phyloP scores from a whole-genome alignment of 2,797 vertebrate species.

The Triplophysa yarkandensis region DNA sequence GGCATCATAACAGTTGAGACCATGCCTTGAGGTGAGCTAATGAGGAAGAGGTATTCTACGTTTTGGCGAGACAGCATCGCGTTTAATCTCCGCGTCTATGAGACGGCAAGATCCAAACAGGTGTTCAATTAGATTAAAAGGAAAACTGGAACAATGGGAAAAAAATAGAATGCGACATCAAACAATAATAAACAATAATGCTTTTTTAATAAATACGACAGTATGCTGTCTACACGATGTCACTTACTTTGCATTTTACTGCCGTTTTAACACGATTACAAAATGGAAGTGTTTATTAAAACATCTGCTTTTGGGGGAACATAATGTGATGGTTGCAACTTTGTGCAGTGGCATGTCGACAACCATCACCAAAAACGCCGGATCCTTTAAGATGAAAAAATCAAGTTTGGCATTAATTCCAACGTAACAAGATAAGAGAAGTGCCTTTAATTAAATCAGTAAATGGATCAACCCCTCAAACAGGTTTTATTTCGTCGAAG shows the following conservation, averaged over 20 bases:
- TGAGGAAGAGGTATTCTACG: conserved; percentile 62
- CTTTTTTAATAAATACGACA: conserved; percentile 66
- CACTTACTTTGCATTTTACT: conserved; percentile 45
- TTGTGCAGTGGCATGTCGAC: neutral
- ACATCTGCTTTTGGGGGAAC: conserved; percentile 63
- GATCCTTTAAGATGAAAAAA: too few relatives aligned
- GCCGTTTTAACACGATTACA: conserved; percentile 56
- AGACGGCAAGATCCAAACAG: conserved; percentile 66
- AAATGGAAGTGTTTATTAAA: conserved; percentile 68
- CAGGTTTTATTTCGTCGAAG: conserved; percentile 33
- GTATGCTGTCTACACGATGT: conserved; percentile 49
- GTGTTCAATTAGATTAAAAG: conserved; percentile 75
- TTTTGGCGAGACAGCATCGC: conserved; percentile 48
- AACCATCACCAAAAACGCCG: neutral
- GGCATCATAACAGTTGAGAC: conserved; percentile 56
- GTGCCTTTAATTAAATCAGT: conserved; percentile 51
- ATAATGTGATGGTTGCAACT: neutral
- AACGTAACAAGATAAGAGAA: conserved; percentile 42
- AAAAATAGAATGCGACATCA: conserved; percentile 68
- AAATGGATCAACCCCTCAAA: conserved; percentile 39
- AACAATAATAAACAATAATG: conserved; percentile 61
- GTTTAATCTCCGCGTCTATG: conserved; percentile 52
- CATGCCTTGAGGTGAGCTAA: conserved; percentile 64
- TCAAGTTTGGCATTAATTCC: conserved; percentile 29
- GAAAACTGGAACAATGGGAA: conserved; percentile 60